Conservation (phyloP, 64 coral and sea anemone species). For the Montipora foliosa region DNA sequence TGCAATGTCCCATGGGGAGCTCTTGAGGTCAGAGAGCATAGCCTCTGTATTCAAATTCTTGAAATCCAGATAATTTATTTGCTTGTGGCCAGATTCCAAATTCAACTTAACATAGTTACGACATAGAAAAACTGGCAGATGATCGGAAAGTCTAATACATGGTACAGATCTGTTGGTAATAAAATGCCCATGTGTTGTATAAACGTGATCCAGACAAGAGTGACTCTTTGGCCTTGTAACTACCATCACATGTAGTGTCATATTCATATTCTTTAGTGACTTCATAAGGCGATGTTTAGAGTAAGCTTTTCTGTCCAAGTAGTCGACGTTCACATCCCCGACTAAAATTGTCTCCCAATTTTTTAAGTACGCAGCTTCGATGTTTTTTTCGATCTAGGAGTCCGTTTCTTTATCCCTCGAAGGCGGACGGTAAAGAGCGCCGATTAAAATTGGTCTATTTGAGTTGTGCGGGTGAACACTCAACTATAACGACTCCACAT, state of each 20-base stretch:
- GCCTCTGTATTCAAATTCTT: neutral
- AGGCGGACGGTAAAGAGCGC: neutral
- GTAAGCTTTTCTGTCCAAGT: neutral
- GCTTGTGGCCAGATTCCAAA: too few species aligned
- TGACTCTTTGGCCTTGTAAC: too few species aligned
- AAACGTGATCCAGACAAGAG: too few species aligned
- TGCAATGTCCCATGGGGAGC: neutral
- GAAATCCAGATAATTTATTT: too few species aligned
- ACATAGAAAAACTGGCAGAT: constrained; percentile 21
- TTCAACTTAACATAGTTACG: neutral
- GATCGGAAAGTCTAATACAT: neutral
- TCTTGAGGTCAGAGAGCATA: constrained; percentile 15
- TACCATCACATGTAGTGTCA: too few species aligned
- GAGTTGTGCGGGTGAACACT: constrained; percentile 41
- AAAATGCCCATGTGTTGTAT: neutral
- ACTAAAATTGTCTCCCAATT: neutral
- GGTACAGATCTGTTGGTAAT: neutral
- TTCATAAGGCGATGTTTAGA: too few species aligned
- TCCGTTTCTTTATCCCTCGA: neutral
- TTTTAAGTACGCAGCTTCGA: constrained; percentile 24
- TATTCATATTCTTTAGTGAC: too few species aligned
- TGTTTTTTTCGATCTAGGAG: neutral
- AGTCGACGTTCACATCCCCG: neutral
- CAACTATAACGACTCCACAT: constrained; percentile 22
- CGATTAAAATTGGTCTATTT: constrained; percentile 26